These are phyloP conservation scores for Delphinus delphis DNA, from an alignment of 2,113 vertebrate genomes.

Conservation along the genomic window DNA sequence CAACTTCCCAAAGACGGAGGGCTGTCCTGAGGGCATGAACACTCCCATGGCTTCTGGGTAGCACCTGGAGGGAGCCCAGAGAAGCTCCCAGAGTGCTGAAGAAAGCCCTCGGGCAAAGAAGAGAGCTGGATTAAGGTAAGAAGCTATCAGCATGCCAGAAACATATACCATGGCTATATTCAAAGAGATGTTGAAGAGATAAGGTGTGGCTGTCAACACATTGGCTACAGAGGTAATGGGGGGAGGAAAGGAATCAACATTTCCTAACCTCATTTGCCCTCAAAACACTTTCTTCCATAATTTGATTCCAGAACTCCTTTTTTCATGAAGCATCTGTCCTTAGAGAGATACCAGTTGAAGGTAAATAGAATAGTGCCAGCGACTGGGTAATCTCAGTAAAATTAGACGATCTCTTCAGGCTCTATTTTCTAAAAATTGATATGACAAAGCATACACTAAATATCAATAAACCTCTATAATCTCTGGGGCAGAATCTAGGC, in stretches of 20 bases:
- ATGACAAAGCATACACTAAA: constrained; percentile 19
- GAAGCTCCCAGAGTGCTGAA: not conserved
- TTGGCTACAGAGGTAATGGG: not conserved
- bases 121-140: not conserved
- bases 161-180: not conserved
- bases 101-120: not conserved
- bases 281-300: not conserved
- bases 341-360: not conserved
- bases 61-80: not conserved
- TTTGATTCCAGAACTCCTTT: not conserved
- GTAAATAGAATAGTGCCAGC: not conserved
- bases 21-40: not conserved
- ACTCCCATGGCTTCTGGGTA: not conserved
- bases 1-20: not conserved
- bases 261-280: not conserved
- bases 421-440: constrained; percentile 42
- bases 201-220: not conserved
- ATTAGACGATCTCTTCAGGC: not conserved
- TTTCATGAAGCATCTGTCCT: not conserved
- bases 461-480: not conserved
- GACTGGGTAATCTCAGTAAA: not conserved
- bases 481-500: constrained; percentile 41
- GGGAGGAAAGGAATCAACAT: not conserved
- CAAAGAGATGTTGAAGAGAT: not conserved
- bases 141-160: not conserved